These are phyloP conservation scores for Pseudorectes ferrugineus DNA, from an alignment of 2,113 vertebrate species.

Conservation along the genomic window DNA sequence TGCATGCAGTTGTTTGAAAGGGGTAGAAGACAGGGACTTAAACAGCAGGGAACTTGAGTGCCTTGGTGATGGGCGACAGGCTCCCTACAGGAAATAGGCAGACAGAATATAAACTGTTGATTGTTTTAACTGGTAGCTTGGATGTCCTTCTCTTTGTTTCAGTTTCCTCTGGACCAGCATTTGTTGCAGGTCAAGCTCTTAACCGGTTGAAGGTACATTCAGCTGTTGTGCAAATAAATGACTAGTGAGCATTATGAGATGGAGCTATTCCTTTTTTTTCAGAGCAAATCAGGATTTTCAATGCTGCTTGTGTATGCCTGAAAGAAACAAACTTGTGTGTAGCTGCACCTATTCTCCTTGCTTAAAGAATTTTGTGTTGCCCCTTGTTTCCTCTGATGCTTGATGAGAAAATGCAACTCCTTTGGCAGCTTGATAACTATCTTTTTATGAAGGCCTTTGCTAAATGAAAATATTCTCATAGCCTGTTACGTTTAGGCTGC, in stretches of 20 bases:
- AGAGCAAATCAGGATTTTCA: not conserved
- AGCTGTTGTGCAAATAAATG: not conserved
- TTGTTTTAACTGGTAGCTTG: not conserved
- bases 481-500: not conserved
- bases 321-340: not conserved
- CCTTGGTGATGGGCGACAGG: not conserved
- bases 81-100: not conserved
- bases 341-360: not conserved
- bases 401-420: not conserved
- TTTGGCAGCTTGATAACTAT: not conserved
- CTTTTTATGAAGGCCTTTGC: not conserved
- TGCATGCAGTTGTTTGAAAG: not conserved
- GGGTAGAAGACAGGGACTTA: not conserved
- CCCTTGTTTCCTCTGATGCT: not conserved
- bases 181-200: not conserved
- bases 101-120: not conserved
- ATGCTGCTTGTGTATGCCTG: not conserved
- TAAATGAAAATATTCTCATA: not conserved
- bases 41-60: not conserved
- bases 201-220: not conserved
- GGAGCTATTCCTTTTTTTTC: not conserved
- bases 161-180: not conserved
- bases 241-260: not conserved
- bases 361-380: not conserved
- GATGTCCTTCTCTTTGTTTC: not conserved